Percentiles rank a stretch among this genome's conserved stretches.
Evolutionary conservation across 2,888 invertebrate genomes (phyloP).

Genomic region (Sussaba pulchella): DNA sequence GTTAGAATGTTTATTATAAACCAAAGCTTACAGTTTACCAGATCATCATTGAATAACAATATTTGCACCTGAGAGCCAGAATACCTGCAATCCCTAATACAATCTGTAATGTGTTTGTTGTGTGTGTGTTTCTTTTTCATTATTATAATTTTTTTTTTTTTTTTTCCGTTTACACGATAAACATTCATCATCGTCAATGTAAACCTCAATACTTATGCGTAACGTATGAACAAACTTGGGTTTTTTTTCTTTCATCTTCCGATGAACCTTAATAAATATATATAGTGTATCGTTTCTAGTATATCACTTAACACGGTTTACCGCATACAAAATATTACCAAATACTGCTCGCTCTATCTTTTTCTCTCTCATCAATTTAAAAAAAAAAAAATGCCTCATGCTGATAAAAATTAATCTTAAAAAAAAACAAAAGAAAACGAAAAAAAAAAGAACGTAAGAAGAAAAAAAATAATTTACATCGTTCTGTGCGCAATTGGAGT

Average conservation of each 20-base stretch:
- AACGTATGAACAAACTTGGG: conserved; percentile 53
- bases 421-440: no score
- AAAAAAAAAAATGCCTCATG: conserved; percentile 10
- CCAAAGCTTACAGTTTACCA: conserved; percentile 81
- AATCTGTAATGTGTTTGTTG: conserved; percentile 22
- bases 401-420: no score
- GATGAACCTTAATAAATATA: conserved; percentile 50
- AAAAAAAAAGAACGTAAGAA: neutral
- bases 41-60: conserved; percentile 78
- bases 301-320: conserved; percentile 61
- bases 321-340: conserved; percentile 65
- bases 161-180: conserved; percentile 29
- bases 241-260: conserved; percentile 13
- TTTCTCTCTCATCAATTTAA: neutral
- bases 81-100: conserved; percentile 66
- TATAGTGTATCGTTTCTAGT: conserved; percentile 51
- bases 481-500: conserved; percentile 44
- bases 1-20: conserved; percentile 83
- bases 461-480: conserved; percentile 2
- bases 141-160: neutral
- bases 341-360: conserved; percentile 54
- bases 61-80: conserved; percentile 81
- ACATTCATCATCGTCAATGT: conserved; percentile 43
- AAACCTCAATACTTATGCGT: conserved; percentile 58
- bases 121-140: conserved; percentile 7